Evolutionary conservation across 2,113 vertebrate species (phyloP).

Genomic region (Dromas ardeola): DNA sequence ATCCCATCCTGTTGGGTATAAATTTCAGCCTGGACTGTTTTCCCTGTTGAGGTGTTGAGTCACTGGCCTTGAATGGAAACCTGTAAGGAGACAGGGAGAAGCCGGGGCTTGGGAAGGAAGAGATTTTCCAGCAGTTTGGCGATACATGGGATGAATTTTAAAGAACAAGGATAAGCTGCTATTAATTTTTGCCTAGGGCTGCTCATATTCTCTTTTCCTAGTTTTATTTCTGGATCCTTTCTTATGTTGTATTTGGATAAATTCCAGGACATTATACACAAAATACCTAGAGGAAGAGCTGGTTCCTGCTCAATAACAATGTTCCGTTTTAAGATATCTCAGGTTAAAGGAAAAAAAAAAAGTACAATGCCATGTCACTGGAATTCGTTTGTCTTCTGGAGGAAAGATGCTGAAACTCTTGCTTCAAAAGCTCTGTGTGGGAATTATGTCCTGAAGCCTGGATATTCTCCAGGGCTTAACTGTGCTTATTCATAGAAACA

Average conservation of each 20-base stretch:
- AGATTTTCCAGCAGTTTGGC: neutral
- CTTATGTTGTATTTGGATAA: neutral
- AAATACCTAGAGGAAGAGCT: constrained; percentile 18
- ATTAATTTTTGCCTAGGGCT: neutral
- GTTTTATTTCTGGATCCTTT: constrained; percentile 30
- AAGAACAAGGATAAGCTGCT: neutral
- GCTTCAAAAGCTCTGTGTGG: neutral
- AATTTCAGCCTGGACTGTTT: constrained; percentile 44
- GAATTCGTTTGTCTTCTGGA: neutral
- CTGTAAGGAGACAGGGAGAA: neutral
- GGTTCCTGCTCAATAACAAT: constrained; percentile 32
- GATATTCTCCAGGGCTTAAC: constrained; percentile 27
- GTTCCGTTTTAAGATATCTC: constrained; percentile 20
- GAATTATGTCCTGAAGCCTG: constrained; percentile 2
- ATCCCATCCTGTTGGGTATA: constrained; percentile 51
- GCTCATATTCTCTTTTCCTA: neutral
- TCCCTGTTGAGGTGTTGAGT: constrained; percentile 42
- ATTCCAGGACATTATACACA: neutral
- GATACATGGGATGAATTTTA: neutral
- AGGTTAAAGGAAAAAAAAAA: neutral
- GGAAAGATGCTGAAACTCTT: neutral
- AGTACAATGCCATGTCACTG: neutral
- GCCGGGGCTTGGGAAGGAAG: neutral
- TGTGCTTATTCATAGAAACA: constrained; percentile 32
- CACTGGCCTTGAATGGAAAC: constrained; percentile 25